Evolutionary conservation across 2,888 invertebrate species (phyloP), one percentile per base, ranked within the genome.

Genomic region (Arge pagana): DNA sequence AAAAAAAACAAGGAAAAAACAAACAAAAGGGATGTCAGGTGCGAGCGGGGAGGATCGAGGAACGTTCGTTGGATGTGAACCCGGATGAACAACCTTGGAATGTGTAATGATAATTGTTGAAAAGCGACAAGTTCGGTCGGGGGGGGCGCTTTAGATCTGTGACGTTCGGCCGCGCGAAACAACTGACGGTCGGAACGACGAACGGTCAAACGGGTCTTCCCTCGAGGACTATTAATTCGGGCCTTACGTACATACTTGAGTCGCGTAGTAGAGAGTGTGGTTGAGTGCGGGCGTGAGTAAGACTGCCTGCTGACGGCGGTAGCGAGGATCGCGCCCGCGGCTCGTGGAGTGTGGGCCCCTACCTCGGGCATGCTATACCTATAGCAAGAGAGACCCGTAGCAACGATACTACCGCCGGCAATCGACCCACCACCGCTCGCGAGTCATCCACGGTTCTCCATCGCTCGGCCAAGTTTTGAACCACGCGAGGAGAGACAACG

Each of bases 231-330:
- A 51, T 51, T 51, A 51, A 51, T 42, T 35, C 35, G 42, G 43
- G 43, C 36, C 51, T 51, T 42, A 42, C 30, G 16, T 50, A 51
- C 62, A 62, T 63, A 67, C 62, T 66, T 67, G 64, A 61, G 65
- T 64, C 66, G 66, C 68, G 62, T 64, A 66, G 28, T 42, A n/a
- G 19, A 42, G 42, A 42, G 42, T 42, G 42, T 42, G 42, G 67
- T 67, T 68, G 64, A 68, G 65, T 64, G 68, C 67, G 68, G 68
- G 68, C 66, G 68, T 68, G 68, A 42, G 68, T 68, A 67, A 68
- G 67, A 68, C 68, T 68, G 68, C 61, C 56, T 57, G 64, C 63
- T 64, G 64, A 62, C 61, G 65, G 66, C 63, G 61, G 68, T 64
- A 66, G 65, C 66, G 40, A 60, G 58, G 56, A 45, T 48, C 45